Evolutionary conservation across 2,888 invertebrate species (phyloP), one percentile per base, ranked within the genome.

Genomic region (Noctua janthe): DNA sequence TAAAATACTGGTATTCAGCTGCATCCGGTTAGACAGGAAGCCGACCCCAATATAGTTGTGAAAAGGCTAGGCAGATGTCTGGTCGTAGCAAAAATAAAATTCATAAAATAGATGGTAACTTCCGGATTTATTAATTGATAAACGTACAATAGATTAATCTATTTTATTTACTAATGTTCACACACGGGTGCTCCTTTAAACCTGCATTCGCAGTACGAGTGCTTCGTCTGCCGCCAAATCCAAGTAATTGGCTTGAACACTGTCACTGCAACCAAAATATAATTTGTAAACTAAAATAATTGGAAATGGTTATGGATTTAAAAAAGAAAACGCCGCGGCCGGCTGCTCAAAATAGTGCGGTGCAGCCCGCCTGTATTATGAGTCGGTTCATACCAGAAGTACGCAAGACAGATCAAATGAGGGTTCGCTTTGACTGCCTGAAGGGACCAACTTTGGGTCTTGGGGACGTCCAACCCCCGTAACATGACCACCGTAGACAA

Each of bases 191-290:
- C 15, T 67, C n/a, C 35, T 74, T 92, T 49, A 96, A 67, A 94
- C 94, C 88, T 95, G 95, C 96, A 97, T 96, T 64, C 96, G 91
- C n/a, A 97, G 89, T 0, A 96, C 96, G n/a, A 97, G 87, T 5
- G 96, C 95, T 92, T 97, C 96, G 62, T 96, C 95, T 0, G 93
- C 94, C 23, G 95, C 94, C 66, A 97, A 88, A 81, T 97, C 96
- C 86, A 97, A 88, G 76, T 92, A 93, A 79, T 92, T 93, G 0
- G 96, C 94, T 83, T 94, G 93, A 2, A 97, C 87, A 73, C 92
- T 93, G 81, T 96, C 96, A 83, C 97, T 97, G 94, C 83, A 97
- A 97, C 76, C 54, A 85, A 86, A 69, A 2, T 3, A 0, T 47
- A 39, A 13, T n/a, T 80, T 17, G 1, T 51, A 7, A 49, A 67